A percentile compares a stretch with the other conserved stretches of the same genome.
phyloP scores from a whole-genome alignment of 2,113 vertebrate species.

The Pollachius pollachius region DNA sequence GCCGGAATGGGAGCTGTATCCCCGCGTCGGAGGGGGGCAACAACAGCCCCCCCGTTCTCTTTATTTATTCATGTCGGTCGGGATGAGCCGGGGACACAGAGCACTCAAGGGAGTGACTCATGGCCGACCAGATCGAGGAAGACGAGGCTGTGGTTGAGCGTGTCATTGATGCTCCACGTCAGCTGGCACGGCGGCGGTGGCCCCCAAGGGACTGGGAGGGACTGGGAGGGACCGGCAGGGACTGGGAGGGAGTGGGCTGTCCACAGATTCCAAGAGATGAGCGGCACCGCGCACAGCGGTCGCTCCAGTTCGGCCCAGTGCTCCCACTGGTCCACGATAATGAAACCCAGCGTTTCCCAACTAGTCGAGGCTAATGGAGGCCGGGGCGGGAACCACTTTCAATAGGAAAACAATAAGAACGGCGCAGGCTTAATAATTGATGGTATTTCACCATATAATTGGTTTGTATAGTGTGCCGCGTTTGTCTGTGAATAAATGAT shows the following conservation, averaged over 20 bases:
- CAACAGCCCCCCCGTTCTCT: conserved; percentile 48
- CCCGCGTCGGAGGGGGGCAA: conserved; percentile 42
- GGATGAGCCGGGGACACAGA: conserved; percentile 55
- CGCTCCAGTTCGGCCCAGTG: conserved; percentile 51
- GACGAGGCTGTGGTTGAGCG: conserved; percentile 68
- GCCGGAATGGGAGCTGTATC: conserved; percentile 67
- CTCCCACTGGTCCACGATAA: conserved; percentile 68
- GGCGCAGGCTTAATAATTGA: conserved; percentile 67
- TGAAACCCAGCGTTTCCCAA: conserved; percentile 42
- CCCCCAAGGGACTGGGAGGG: conserved; percentile 57
- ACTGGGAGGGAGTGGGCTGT: conserved; percentile 63
- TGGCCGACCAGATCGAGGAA: conserved; percentile 68
- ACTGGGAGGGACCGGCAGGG: conserved; percentile 23
- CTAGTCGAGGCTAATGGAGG: conserved; percentile 56
- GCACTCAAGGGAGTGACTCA: conserved; percentile 76
- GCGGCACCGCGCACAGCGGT: conserved; percentile 66
- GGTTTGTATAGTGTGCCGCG: conserved; percentile 48
- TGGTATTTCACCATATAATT: conserved; percentile 59
- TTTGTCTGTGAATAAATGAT: conserved; percentile 45
- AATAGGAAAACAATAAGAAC: conserved; percentile 58
- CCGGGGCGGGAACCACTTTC: conserved; percentile 50
- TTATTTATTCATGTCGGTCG: conserved; percentile 64
- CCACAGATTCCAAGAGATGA: conserved; percentile 68
- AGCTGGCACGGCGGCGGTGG: conserved; percentile 36
- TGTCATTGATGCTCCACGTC: conserved; percentile 63